Evolutionary conservation across 2,113 vertebrate genomes (phyloP).

Genomic region (Prionailurus viverrinus): DNA sequence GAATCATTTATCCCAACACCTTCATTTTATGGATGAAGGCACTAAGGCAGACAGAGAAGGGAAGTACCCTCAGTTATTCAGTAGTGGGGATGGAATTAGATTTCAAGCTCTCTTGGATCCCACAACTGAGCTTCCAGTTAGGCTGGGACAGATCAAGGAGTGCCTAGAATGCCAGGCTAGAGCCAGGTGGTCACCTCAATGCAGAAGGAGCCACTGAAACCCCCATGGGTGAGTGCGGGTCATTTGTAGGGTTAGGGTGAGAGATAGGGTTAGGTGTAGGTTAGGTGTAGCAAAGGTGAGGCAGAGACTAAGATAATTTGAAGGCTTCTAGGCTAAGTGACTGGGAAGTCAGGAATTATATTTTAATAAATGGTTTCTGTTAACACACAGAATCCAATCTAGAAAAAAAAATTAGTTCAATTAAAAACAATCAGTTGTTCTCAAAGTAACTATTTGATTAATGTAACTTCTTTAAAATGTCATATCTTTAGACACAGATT

Average conservation of each 20-base stretch:
- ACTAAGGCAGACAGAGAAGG: background rate
- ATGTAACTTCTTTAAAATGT: background rate
- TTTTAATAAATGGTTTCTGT: conserved; percentile 46
- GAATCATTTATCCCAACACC: background rate
- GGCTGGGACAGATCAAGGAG: background rate
- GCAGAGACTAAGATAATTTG: background rate
- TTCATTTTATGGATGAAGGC: background rate
- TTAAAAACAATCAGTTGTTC: background rate
- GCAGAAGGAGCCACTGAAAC: background rate
- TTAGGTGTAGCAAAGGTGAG: background rate
- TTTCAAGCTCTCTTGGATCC: background rate
- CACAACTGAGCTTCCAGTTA: background rate
- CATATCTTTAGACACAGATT: background rate
- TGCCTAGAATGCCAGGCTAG: background rate
- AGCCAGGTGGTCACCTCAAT: background rate
- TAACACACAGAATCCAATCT: conserved; percentile 4
- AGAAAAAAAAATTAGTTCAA: background rate
- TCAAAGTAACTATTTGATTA: conserved; percentile 33
- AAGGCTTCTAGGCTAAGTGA: conserved; percentile 11
- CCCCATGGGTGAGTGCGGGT: too few species aligned
- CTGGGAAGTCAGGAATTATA: conserved; percentile 2
- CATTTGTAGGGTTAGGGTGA: too few species aligned
- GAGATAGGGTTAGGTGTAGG: too few species aligned
- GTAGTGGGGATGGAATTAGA: background rate
- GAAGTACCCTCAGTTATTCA: background rate